phyloP scores from a whole-genome alignment of 1,140 invertebrate genomes.

The Trichonephila clavipes region DNA sequence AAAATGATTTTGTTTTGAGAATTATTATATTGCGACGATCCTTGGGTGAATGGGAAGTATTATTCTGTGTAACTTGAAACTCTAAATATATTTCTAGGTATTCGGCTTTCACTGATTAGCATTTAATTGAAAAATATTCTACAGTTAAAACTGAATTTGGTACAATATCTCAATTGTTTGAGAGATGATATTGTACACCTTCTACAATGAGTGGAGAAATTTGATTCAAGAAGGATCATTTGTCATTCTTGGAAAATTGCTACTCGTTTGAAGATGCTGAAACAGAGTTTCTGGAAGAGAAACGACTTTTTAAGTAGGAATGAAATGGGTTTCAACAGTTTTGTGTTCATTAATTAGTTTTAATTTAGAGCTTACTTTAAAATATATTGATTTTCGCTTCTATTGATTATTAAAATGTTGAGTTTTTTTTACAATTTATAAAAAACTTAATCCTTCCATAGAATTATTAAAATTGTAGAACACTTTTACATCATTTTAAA shows the following conservation, averaged over 20 bases:
- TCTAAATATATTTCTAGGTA: background rate
- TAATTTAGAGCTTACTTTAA: no score
- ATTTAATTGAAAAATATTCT: slow-evolving; percentile 36
- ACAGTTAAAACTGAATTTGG: background rate
- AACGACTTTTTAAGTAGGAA: background rate
- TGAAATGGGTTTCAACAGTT: no score
- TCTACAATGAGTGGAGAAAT: background rate
- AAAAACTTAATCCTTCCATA: no score
- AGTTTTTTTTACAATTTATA: no score
- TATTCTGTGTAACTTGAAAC: background rate
- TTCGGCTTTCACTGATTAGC: slow-evolving; percentile 7
- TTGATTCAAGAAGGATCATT: background rate
- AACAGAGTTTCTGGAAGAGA: background rate
- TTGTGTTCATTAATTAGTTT: no score
- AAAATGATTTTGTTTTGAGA: slow-evolving; percentile 30
- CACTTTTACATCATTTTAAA: no score
- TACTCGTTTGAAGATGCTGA: background rate
- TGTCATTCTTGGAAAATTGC: background rate
- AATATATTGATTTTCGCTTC: no score
- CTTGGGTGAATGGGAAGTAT: background rate
- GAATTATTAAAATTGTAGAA: no score
- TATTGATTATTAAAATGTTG: no score
- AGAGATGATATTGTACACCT: background rate
- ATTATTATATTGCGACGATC: slow-evolving; percentile 1
- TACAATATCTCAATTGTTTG: background rate